Percentiles rank a stretch among this genome's conserved stretches.
phyloP scores from a whole-genome alignment of 2,888 invertebrate species.

The Stenichneumon culpator region DNA sequence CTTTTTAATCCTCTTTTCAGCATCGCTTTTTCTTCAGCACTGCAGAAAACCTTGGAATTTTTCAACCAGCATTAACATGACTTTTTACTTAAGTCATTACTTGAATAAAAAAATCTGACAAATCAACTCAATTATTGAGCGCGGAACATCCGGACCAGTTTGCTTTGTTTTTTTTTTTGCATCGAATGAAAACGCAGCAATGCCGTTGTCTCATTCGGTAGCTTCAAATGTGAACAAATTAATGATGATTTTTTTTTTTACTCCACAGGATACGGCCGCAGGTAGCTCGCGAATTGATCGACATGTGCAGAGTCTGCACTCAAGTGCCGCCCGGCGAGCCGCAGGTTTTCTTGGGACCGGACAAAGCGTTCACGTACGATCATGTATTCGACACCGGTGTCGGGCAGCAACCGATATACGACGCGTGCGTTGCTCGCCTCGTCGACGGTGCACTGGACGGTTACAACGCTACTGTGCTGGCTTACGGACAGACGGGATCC shows the following conservation, averaged over 20 bases:
- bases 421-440: slow-evolving; percentile 93
- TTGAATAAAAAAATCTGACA: too few species aligned
- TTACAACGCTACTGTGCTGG: slow-evolving; percentile 98
- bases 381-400: slow-evolving; percentile 95
- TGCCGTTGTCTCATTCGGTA: neutral
- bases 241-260: neutral
- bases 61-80: neutral
- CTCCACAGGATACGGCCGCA: slow-evolving; percentile 95
- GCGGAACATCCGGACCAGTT: too few species aligned
- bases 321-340: slow-evolving; percentile 95
- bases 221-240: neutral
- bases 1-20: neutral
- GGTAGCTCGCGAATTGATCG: slow-evolving; percentile 96
- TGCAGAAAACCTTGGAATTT: neutral
- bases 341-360: slow-evolving; percentile 96
- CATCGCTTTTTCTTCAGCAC: neutral
- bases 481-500: slow-evolving; percentile 95
- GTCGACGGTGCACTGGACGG: slow-evolving; percentile 97
- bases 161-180: neutral
- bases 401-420: slow-evolving; percentile 92
- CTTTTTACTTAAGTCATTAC: too few species aligned
- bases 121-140: too few species aligned
- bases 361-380: slow-evolving; percentile 98
- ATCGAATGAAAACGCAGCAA: neutral
- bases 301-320: slow-evolving; percentile 97